phyloP scores from a whole-genome alignment of 2,113 vertebrate species.

The Tylochromis polylepis region DNA sequence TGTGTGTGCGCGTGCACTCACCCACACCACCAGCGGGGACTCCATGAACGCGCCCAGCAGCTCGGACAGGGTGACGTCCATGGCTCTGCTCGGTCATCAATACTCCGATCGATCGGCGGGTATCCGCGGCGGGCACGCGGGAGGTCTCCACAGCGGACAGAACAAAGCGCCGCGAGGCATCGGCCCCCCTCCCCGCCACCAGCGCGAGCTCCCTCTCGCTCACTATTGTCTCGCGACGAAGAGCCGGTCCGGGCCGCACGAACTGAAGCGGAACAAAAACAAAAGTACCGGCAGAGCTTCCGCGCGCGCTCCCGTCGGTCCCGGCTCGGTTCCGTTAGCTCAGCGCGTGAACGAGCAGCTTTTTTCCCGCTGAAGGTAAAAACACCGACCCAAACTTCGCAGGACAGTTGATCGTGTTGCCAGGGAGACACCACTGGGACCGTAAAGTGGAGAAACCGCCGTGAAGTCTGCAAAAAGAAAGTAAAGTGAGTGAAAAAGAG shows the following conservation, averaged over 20 bases:
- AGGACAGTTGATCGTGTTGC: slow-evolving; percentile 56
- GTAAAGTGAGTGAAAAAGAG: neutral
- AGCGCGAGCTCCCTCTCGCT: slow-evolving; percentile 13
- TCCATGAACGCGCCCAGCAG: slow-evolving; percentile 63
- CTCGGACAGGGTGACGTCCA: slow-evolving; percentile 67
- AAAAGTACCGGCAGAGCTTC: accelerated
- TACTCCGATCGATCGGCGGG: neutral
- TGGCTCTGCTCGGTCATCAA: slow-evolving; percentile 21
- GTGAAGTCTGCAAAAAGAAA: neutral
- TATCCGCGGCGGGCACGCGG: slow-evolving; percentile 17
- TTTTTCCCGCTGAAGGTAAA: neutral
- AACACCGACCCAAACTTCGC: slow-evolving; percentile 62
- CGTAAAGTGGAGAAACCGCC: slow-evolving; percentile 28
- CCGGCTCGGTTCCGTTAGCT: neutral
- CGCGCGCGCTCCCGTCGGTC: neutral
- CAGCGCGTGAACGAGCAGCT: neutral
- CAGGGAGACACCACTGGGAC: slow-evolving; percentile 47
- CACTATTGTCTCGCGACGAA: slow-evolving; percentile 54
- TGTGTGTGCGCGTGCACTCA: slow-evolving; percentile 38
- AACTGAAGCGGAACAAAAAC: neutral
- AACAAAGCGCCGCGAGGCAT: slow-evolving; percentile 64
- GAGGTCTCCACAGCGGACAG: slow-evolving; percentile 11
- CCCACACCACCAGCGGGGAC: slow-evolving; percentile 65
- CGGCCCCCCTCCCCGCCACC: neutral
- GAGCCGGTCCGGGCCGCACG: neutral